Percentiles rank a stretch among this genome's conserved stretches.
Conservation (phyloP, 2,113 vertebrate species). For the Turdus rufiventris region DNA sequence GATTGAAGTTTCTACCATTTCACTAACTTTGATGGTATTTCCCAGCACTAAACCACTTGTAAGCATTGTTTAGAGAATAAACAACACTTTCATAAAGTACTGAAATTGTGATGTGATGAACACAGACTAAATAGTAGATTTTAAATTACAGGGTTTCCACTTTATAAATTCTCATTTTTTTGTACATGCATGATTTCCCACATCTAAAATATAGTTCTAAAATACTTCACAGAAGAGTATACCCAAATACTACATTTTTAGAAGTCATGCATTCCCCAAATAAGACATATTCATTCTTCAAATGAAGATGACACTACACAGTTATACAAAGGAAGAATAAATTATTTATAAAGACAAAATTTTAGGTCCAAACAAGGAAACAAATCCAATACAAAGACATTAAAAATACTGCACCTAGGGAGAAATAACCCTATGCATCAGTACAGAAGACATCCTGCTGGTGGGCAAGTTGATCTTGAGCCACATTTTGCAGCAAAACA, state of each 20-base stretch:
- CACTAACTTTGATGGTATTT: not conserved
- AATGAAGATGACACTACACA: not conserved
- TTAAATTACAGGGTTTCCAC: not conserved
- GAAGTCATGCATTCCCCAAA: not conserved
- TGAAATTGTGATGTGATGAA: not conserved
- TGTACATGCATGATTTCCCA: not conserved
- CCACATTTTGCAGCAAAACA: not conserved
- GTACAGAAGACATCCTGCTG: accelerated
- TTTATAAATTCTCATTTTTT: not conserved
- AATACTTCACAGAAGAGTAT: not conserved
- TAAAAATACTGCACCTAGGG: not conserved
- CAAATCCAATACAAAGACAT: not conserved
- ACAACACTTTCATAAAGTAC: not conserved
- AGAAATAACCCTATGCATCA: not conserved
- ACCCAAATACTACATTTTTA: not conserved
- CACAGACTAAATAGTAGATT: not conserved
- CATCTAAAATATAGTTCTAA: not conserved
- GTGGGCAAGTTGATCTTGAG: not conserved
- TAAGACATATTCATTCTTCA: not conserved
- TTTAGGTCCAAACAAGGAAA: not conserved
- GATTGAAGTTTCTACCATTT: not conserved
- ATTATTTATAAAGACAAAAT: not conserved
- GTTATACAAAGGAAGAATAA: not conserved
- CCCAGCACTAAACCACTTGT: not conserved
- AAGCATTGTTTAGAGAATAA: not conserved